phyloP scores from a whole-genome alignment of 2,113 vertebrate species.

The Rhea pennata region DNA sequence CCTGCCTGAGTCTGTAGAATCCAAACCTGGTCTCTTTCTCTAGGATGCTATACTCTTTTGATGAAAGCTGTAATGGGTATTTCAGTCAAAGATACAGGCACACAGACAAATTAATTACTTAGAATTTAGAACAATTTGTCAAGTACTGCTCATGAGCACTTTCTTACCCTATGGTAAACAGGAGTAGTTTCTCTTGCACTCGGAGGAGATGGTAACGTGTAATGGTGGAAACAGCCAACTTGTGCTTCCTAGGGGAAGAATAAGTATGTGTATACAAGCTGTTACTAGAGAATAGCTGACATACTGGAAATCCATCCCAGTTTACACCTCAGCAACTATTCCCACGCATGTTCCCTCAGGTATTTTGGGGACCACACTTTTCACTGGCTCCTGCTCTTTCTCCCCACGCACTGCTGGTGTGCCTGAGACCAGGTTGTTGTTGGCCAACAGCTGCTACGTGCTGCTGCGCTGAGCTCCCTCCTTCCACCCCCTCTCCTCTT shows the following conservation, averaged over 20 bases:
- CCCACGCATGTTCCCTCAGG: background rate
- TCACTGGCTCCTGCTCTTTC: background rate
- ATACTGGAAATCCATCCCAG: background rate
- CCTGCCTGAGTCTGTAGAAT: background rate
- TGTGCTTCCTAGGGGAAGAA: background rate
- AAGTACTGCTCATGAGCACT: background rate
- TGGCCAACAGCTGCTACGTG: background rate
- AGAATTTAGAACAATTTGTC: background rate
- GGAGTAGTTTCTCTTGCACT: background rate
- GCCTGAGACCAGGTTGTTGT: background rate
- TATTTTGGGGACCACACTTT: rapidly evolving
- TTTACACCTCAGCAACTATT: background rate
- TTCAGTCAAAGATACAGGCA: background rate
- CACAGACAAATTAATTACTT: background rate
- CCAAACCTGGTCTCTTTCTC: background rate
- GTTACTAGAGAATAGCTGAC: background rate
- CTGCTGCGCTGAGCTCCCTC: background rate
- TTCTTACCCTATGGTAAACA: background rate
- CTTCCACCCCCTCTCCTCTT: background rate
- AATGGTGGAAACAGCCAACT: background rate
- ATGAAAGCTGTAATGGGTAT: background rate
- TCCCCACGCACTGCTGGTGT: rapidly evolving
- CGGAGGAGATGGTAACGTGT: background rate
- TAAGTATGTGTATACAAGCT: background rate
- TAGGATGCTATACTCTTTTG: background rate